These are phyloP conservation scores for Tetragonula carbonaria DNA, from an alignment of 2,888 invertebrate species.

Conservation along the genomic window DNA sequence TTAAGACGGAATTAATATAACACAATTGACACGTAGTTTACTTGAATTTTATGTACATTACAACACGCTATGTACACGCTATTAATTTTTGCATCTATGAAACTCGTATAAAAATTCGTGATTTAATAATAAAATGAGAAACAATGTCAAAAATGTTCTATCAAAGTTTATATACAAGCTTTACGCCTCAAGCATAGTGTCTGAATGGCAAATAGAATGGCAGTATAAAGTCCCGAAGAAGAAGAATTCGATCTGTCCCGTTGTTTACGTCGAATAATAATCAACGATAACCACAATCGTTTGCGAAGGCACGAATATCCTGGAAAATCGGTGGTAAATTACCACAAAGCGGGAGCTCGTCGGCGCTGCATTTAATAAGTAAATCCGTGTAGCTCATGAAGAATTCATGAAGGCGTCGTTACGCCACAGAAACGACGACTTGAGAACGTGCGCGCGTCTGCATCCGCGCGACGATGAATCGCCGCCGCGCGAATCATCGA, in stretches of 20 bases:
- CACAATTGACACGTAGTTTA: too few relatives aligned
- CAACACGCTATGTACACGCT: too few relatives aligned
- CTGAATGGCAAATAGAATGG: not conserved
- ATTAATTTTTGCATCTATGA: too few relatives aligned
- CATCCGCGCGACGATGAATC: not conserved
- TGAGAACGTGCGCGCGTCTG: not conserved
- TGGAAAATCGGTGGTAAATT: constrained; percentile 40
- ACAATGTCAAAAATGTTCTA: too few relatives aligned
- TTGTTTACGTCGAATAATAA: not conserved
- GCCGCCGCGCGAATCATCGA: constrained; percentile 16
- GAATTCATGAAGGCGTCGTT: constrained; percentile 34
- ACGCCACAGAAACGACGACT: not conserved
- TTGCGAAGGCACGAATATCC: not conserved
- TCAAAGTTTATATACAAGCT: too few relatives aligned
- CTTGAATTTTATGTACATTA: too few relatives aligned
- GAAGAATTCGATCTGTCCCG: not conserved
- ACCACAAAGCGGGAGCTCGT: constrained; percentile 3
- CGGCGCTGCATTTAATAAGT: constrained; percentile 43
- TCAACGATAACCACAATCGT: not conserved
- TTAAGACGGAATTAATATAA: too few relatives aligned
- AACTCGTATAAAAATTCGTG: too few relatives aligned
- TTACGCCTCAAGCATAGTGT: too few relatives aligned
- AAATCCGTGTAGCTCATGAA: constrained; percentile 39
- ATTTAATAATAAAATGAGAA: too few relatives aligned
- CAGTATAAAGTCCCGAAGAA: too few relatives aligned